These are phyloP conservation scores for Gymnothorax javanicus DNA, from an alignment of 2,797 vertebrate species.

Conservation along the genomic window DNA sequence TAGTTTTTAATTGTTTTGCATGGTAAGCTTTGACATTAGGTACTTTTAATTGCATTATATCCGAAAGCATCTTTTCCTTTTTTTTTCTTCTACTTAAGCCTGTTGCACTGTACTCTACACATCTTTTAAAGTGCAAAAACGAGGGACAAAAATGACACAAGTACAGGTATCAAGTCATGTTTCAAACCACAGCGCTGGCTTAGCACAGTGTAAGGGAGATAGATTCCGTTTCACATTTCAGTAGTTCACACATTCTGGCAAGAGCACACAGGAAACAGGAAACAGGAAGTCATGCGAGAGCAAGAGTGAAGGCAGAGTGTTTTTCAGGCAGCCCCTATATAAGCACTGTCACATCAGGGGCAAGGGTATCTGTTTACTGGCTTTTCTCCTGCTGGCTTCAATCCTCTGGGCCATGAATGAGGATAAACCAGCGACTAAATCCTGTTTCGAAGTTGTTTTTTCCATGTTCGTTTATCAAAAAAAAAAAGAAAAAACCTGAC, in stretches of 20 bases:
- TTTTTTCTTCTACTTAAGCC: too few species aligned
- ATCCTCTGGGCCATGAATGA: too few species aligned
- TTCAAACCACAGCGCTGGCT: neutral
- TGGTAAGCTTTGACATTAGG: too few species aligned
- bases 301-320: constrained; percentile 30
- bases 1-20: too few species aligned
- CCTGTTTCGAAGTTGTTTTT: neutral
- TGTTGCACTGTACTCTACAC: too few species aligned
- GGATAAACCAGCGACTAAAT: too few species aligned
- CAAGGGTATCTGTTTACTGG: neutral
- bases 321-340: constrained; percentile 38
- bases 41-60: too few species aligned
- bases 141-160: constrained; percentile 10
- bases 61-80: too few species aligned
- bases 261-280: constrained; percentile 37
- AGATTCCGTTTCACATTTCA: neutral
- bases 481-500: neutral
- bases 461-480: neutral
- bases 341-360: constrained; percentile 14
- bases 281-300: constrained; percentile 49
- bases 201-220: neutral
- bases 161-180: constrained; percentile 7
- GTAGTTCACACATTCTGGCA: constrained; percentile 19
- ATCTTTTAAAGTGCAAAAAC: neutral
- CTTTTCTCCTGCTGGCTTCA: neutral